A percentile compares a stretch with the other conserved stretches of the same genome.
phyloP scores from a whole-genome alignment of 2,888 invertebrate species.

The Heliconius hortense region DNA sequence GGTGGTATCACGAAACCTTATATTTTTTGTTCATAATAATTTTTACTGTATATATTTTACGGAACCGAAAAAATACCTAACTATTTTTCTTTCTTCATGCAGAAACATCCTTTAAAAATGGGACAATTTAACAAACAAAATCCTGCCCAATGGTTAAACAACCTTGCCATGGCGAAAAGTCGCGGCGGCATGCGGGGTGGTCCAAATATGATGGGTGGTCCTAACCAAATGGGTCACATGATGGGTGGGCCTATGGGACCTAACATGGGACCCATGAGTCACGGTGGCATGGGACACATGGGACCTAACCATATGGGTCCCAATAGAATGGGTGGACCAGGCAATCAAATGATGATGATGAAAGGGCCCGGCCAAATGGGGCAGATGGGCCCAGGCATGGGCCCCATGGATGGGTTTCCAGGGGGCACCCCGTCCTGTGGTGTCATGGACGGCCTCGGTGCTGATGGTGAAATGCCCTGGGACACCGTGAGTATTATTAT shows the following conservation, averaged over 20 bases:
- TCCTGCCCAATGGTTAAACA: constrained; percentile 90
- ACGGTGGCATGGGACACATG: constrained; percentile 75
- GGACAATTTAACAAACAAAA: constrained; percentile 93
- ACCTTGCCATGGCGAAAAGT: constrained; percentile 88
- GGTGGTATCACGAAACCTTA: neutral
- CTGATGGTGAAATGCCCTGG: constrained; percentile 83
- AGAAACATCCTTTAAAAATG: constrained; percentile 95
- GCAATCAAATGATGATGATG: constrained; percentile 80
- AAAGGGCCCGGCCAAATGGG: constrained; percentile 76
- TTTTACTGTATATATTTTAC: too few species aligned
- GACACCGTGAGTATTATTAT: constrained; percentile 73
- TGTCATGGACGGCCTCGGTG: constrained; percentile 83
- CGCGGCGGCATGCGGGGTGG: constrained; percentile 83
- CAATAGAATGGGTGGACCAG: constrained; percentile 72
- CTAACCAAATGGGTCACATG: constrained; percentile 77
- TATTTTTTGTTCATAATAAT: too few species aligned
- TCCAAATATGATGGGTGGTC: constrained; percentile 79
- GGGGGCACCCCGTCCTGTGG: constrained; percentile 82
- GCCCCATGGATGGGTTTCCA: constrained; percentile 81
- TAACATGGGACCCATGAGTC: constrained; percentile 76
- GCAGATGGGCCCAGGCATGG: constrained; percentile 74
- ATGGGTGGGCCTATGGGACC: constrained; percentile 79
- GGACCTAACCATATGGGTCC: constrained; percentile 79
- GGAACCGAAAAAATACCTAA: too few species aligned
- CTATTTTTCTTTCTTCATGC: constrained; percentile 41